Base-by-base conservation (phyloP, 2,113 vertebrate genomes). In the Prinia subflava region DNA sequence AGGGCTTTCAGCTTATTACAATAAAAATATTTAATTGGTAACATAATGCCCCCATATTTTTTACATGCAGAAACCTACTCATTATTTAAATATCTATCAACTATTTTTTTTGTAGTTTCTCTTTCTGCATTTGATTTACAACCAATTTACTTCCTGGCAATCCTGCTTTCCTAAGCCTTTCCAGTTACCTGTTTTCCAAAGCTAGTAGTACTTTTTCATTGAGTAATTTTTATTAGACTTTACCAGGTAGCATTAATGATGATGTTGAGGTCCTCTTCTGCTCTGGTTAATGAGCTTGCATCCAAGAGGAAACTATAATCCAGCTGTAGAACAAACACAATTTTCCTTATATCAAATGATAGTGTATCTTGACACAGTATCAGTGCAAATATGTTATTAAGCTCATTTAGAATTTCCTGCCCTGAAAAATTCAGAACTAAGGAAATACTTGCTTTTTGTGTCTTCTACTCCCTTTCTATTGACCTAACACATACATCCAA, bases 301-400 rank as follows among this genome's bases (percentile, higher is more conserved):
- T 99, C 99, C 96, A 99, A 95, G 33, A 99, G 96, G 94, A 99
- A 99, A 96, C 97, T 99, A 78, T 99, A 95, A 65, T 99, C 98
- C 91, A 98, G 73, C 99, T 99, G 95, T 20, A 97, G 70, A 87
- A 92, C 28, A 96, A 80, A 96, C 13, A 81, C 68, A 42, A 39
- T 57, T 69, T 85, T 87, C 11, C 53, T 71, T 46, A 35, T 67
- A 56, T 55, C 30, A 78, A 83, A 52, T 77, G 15, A 79, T 14
- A 85, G 11, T 44, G 9, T 70, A 37, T 52, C 44, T 78, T 86
- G 53, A 76, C 37, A 79, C 8, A 75, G 41, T 42, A 81, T 63
- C 77, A 79, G 30, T 49, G 10, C 57, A 92, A 79, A 5, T 35
- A 57, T 57, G 41, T 69, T 76, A 39, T 47, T 74, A 63, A 79